These are phyloP conservation scores for Melanaphis sacchari DNA, from an alignment of 1,140 invertebrate genomes.

Conservation along the genomic window DNA sequence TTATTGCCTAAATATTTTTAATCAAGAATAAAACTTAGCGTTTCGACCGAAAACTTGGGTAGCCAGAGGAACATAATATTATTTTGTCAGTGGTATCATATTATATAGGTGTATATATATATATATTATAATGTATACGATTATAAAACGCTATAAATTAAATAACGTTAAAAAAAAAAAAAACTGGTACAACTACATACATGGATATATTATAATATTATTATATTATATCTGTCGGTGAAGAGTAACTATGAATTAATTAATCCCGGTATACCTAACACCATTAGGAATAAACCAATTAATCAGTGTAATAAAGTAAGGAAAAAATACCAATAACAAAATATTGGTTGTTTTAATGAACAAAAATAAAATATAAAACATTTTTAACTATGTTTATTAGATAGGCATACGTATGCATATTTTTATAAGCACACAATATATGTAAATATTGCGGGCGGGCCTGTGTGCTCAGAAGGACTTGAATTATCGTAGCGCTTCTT, in stretches of 20 bases:
- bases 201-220: background rate
- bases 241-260: conserved; percentile 26
- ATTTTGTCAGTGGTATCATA: background rate
- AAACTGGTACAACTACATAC: conserved; percentile 24
- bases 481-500: background rate
- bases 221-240: background rate
- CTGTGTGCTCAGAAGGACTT: background rate
- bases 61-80: conserved; percentile 20
- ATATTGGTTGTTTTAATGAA: background rate
- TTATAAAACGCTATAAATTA: conserved; percentile 17
- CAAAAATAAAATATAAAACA: background rate
- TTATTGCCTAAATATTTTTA: background rate
- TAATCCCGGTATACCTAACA: background rate
- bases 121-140: background rate
- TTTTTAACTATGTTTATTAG: background rate
- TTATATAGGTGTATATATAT: background rate
- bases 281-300: background rate
- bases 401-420: too few species aligned
- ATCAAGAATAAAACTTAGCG: background rate
- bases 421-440: background rate
- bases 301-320: background rate
- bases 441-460: background rate
- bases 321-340: background rate
- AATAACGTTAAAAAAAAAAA: conserved; percentile 2
- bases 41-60: background rate